These are phyloP conservation scores for Brachyalestes nurse DNA, from an alignment of 2,797 vertebrate species.

Conservation along the genomic window DNA sequence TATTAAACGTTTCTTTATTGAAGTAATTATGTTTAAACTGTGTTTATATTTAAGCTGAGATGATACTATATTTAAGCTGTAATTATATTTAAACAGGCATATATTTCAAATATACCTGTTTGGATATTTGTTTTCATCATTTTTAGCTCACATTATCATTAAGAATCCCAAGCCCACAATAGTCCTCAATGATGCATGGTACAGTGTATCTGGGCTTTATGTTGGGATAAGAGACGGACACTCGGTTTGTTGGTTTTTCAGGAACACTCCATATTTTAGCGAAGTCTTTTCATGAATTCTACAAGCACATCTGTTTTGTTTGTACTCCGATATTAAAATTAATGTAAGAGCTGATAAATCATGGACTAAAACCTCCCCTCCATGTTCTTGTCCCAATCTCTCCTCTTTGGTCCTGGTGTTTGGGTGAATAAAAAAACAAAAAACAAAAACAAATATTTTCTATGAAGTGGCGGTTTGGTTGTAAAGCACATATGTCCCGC, in stretches of 20 bases:
- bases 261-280: conserved; percentile 36
- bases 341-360: conserved; percentile 9
- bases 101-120: neutral
- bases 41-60: too few species aligned
- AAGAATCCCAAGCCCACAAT: neutral
- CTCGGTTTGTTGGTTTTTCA: neutral
- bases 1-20: neutral
- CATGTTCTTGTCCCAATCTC: conserved; percentile 15
- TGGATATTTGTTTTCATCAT: neutral
- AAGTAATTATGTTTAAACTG: neutral
- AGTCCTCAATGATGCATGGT: neutral
- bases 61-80: too few species aligned
- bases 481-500: conserved; percentile 92
- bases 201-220: neutral
- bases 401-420: conserved; percentile 65
- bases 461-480: conserved; percentile 81
- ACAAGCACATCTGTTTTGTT: neutral
- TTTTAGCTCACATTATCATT: neutral
- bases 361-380: neutral
- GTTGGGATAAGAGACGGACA: neutral
- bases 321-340: conserved; percentile 15
- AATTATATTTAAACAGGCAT: too few species aligned
- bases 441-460: conserved; percentile 87
- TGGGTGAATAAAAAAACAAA: neutral
- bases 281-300: conserved; percentile 60